A percentile compares a stretch with the other conserved stretches of the same genome.
phyloP scores from a whole-genome alignment of 2,797 vertebrate species.

The Lagorchestes hirsutus region DNA sequence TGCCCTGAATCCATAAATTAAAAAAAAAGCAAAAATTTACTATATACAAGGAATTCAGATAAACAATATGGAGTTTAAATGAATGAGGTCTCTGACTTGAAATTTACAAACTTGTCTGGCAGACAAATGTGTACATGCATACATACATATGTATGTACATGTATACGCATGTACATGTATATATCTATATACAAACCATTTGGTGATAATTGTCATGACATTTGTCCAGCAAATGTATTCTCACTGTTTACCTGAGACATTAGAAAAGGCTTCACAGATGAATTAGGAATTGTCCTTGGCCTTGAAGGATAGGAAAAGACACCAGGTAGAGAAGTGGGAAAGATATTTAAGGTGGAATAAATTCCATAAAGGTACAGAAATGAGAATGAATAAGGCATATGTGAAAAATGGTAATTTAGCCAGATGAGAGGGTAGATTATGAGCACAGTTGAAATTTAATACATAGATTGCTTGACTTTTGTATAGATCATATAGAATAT shows the following conservation, averaged over 20 bases:
- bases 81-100: background rate
- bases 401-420: background rate
- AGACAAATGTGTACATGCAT: background rate
- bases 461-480: background rate
- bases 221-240: rapidly evolving
- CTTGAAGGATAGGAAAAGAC: background rate
- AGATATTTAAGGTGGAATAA: background rate
- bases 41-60: background rate
- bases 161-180: background rate
- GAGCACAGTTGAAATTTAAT: background rate
- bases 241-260: background rate
- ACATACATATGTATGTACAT: background rate
- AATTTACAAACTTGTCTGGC: background rate
- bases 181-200: background rate
- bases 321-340: background rate
- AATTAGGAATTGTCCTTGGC: background rate
- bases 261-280: background rate
- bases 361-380: background rate
- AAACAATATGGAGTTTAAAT: background rate
- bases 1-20: no score
- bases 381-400: background rate
- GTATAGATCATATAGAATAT: background rate
- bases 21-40: no score
- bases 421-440: background rate
- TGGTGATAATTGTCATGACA: background rate